Evolutionary conservation across 2,888 invertebrate genomes (phyloP), one percentile per base, ranked within the genome.

Genomic region (Leucania comma): DNA sequence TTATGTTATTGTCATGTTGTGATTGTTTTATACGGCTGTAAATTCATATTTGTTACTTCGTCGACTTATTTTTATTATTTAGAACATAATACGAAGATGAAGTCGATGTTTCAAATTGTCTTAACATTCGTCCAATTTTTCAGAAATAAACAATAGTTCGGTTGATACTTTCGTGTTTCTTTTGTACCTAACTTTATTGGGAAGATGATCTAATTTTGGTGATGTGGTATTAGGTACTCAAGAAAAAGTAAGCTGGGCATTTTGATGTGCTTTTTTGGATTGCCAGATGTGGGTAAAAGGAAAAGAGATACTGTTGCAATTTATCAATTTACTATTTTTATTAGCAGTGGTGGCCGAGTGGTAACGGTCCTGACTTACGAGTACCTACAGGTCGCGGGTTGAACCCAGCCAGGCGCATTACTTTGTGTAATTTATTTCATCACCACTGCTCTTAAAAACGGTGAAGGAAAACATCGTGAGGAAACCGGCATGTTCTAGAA

Each of bases 1-100:
- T 61, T 24, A 59, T 35, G 10, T 48, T 42, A 62, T 57, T 78
- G 64, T 42, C 67, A 59, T 38, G 24, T 68, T 71, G 58, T 64
- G 56, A 75, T 73, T 69, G 64, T 73, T 75, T 66, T 75, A 81
- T 56, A 61, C 53, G 68, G 51, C 26, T 70, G 48, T 75, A 71
- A 74, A 80, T 74, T 66, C 24, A 72, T 76, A 80, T 78, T 32
- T 66, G 69, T 60, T 68, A 68, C 4, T 64, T 38, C 12, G 66
- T 68, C 29, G 63, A 68, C 64, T 72, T 81, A 61, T 70, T 78
- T 80, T 74, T 81, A 71, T 83, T 84, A 84, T 82, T 74, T 79
- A 54, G 50, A 58, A 68, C 35, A 68, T 81, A 77, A 73, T 75
- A 68, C n/a, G 24, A 71, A 70, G 53, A 35, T 58, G 26, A 72